Base-by-base conservation (phyloP, 2,797 vertebrate species). In the Pteronotus mesoamericanus region DNA sequence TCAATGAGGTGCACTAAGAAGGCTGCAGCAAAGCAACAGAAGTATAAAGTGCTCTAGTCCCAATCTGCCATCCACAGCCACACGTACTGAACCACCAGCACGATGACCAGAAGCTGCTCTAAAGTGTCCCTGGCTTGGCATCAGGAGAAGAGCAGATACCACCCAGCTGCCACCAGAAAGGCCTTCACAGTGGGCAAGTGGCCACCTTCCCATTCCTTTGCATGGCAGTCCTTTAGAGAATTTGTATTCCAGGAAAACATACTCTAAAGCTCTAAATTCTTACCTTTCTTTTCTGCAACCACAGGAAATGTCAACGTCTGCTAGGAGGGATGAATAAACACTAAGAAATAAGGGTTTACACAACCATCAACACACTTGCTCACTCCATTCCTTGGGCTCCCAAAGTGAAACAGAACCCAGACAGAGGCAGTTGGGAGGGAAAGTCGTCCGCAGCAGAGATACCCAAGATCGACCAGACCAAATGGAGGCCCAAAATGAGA, bases 401-500 rank as follows among this genome's bases (percentile, higher is more conserved):
- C 64, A 21, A 19, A 71, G 19, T 18, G 39, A 64, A 68, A 68
- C 0, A 16, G 21, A 55, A 72, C 4, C 24, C 4, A 5, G 78
- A 16, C 39, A 69, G 61, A 22, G 83, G 59, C 6, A n/a, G 4
- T 0, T 0, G 19, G 24, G 53, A 80, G 9, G 37, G 44, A 32
- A 69, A 64, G 29, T 0, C 0, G 34, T 2, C 42, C 53, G 26
- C 12, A 2, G 69, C 1, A 22, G 0, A 14, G 48, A 55, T 0
- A 7, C 0, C 14, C 15, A n/a, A 32, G 42, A 12, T 1, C 34
- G 8, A 61, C 18, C 59, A 42, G 44, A 42, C 18, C n/a, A 4
- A 10, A 4, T 0, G 1, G 1, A 32, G 61, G 12, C n/a, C 22
- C 11, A 0, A 4, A 39, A 14, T 2, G 8, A 51, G 82, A 59